Base-by-base conservation (phyloP, 1,140 invertebrate species). In the Zaprionus nigranus region DNA sequence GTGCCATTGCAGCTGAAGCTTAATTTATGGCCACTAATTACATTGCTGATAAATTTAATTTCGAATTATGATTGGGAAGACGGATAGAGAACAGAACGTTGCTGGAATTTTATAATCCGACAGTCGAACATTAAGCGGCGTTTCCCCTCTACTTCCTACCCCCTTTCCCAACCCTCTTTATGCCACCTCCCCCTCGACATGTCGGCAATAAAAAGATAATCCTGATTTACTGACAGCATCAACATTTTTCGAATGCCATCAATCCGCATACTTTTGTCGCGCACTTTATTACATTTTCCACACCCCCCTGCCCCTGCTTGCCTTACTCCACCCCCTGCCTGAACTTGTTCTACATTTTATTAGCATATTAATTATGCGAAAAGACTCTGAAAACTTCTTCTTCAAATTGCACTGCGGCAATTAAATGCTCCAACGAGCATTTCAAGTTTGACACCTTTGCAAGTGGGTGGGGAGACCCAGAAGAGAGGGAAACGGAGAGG, bases 21-120 rank as follows among this genome's bases (percentile, higher is more conserved):
- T 85, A 85, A 88, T 88, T 90, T 88, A 88, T 88, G 72, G 69
- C 81, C 85, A 90, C 79, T 88, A 88, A 88, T 88, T 88, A 75
- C 76, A 71, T 79, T 68, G 78, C 74, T 84, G 84, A 88, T 88
- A 84, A 90, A 88, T 88, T 88, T 88, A 84, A 88, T 90, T 84
- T 88, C 81, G 81, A 88, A 88, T 88, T 90, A 84, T 84, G 77
- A 78, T 69, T 66, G 53, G 7, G 7, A 2, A 9, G 13, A 5
- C 53, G 9, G 1, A 54, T 30, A 38, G 13, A 13, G 13, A 15
- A 34, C 28, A 24, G 38, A 38, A 57, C 24, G 51, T 24, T 12
- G 15, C 38, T 56, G 20, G 58, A 54, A 40, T 58, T 62, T 68
- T 57, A 63, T 75, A 73, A 73, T 73, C 56, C 64, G 26, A 46